Evolutionary conservation across 2,113 vertebrate species (phyloP).

Genomic region (Psilopsiagon aymara): DNA sequence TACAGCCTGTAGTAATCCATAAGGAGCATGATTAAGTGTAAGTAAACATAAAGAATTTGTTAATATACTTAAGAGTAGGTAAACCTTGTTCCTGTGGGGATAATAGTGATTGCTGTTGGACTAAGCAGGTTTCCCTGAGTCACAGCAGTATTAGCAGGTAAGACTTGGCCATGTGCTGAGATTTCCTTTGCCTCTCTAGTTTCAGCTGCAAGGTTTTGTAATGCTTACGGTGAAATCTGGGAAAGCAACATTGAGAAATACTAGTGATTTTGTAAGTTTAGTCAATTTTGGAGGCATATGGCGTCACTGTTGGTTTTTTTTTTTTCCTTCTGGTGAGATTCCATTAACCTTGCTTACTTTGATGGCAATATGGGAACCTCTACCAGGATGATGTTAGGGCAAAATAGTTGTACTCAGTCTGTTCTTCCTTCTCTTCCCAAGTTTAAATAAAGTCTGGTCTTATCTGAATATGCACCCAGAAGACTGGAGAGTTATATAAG

Average conservation of each 20-base stretch:
- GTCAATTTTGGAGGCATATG: background rate
- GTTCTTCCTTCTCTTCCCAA: constrained; percentile 3
- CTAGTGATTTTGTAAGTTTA: constrained; percentile 31
- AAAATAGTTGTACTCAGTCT: constrained; percentile 38
- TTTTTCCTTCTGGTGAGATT: constrained; percentile 36
- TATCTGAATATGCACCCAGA: constrained; percentile 37
- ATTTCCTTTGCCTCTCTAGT: background rate
- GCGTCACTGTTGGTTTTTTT: background rate
- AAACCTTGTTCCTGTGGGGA: background rate
- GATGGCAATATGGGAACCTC: background rate
- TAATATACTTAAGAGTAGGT: background rate
- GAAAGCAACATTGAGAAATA: constrained; percentile 21
- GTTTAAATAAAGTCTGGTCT: constrained; percentile 19
- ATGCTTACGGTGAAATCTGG: background rate
- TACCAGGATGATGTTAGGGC: constrained; percentile 23
- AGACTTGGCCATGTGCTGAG: background rate
- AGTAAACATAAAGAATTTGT: background rate
- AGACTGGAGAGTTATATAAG: constrained; percentile 40
- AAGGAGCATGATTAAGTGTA: background rate
- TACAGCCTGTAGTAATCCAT: background rate
- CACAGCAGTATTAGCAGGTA: background rate
- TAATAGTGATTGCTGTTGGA: background rate
- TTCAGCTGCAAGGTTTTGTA: background rate
- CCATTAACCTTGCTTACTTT: background rate
- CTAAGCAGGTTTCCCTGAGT: background rate